Base-by-base conservation (phyloP, 1,140 invertebrate genomes). In the Pseudomyrmex pallidus region DNA sequence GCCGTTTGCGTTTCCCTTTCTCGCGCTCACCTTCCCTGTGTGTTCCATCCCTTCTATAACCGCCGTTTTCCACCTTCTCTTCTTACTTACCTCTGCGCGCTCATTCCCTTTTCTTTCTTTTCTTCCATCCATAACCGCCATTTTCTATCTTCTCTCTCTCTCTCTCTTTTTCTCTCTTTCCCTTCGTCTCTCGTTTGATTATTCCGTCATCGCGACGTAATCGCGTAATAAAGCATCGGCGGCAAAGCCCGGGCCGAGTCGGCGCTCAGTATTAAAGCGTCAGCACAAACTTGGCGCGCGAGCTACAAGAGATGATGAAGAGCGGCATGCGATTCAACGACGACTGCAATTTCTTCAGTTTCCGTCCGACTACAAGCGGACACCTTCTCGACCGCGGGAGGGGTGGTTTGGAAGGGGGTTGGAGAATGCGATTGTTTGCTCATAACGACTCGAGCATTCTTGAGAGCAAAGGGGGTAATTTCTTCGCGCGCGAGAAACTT, bases 191-290 rank as follows among this genome's bases (percentile, higher is more conserved):
- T 12, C 46, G 44, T 84, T 84, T 84, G 83, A 84, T 84, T 84
- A 84, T 84, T 84, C 83, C 83, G 83, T 84, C 76, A 84, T 82
- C 66, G 83, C 59, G 57, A 78, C 59, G 83, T 84, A 82, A 84
- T 84, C 74, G 83, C 57, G 76, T 84, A 84, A 84, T 84, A 84
- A 84, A 84, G 83, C 83, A 84, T 84, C 76, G 66, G 73, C 76
- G 66, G 73, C 50, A 7, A n/a, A 7, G 22, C 4, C 15, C 61
- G 61, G 48, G 10, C 20, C 54, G 54, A 63, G 70, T 77, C 82
- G 63, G 56, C 50, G 83, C 0, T 35, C 61, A 54, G 66, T 84
- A 80, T 84, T 84, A 84, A 84, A 82, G 59, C 74, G 83, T 84
- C 76, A 70, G 76, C 76, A 46, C 35, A 80, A 84, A 84, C 59